phyloP scores from a whole-genome alignment of 2,888 invertebrate genomes.

The Lydus trimaculatus region DNA sequence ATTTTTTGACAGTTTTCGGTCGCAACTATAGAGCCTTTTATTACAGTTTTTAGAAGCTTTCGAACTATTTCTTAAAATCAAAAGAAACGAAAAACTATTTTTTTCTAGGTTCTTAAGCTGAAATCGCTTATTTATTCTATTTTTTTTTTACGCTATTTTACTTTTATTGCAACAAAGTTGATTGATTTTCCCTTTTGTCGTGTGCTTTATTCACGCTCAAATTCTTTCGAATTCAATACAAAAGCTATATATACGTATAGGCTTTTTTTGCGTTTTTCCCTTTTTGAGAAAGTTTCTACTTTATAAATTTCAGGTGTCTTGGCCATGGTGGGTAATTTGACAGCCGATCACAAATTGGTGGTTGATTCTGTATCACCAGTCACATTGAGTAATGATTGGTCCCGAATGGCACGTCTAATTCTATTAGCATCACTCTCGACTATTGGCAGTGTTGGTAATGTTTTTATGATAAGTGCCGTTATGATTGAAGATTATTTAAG shows the following conservation, averaged over 20 bases:
- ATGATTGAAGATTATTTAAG: slow-evolving; percentile 76
- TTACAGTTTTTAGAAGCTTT: too few species aligned
- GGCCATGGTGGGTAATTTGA: slow-evolving; percentile 40
- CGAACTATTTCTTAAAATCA: too few species aligned
- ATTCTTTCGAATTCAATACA: not conserved
- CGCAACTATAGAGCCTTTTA: too few species aligned
- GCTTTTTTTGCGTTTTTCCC: too few species aligned
- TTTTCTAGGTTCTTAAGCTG: too few species aligned
- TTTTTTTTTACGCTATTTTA: not conserved
- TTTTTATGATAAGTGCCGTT: slow-evolving; percentile 78
- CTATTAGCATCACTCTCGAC: slow-evolving; percentile 70
- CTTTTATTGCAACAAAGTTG: not conserved
- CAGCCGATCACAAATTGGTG: slow-evolving; percentile 35
- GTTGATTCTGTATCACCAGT: slow-evolving; percentile 68
- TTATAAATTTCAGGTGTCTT: slow-evolving; percentile 8
- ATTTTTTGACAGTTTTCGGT: too few species aligned
- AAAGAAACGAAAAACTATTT: too few species aligned
- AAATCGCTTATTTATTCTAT: too few species aligned
- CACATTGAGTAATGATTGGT: slow-evolving; percentile 72
- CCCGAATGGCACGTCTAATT: slow-evolving; percentile 70
- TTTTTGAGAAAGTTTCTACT: not conserved
- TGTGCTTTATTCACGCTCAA: not conserved
- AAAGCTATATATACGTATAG: not conserved
- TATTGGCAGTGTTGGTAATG: slow-evolving; percentile 75
- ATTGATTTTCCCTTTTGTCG: not conserved